These are phyloP conservation scores for Canis aureus DNA, from an alignment of 2,113 vertebrate species.

Conservation along the genomic window DNA sequence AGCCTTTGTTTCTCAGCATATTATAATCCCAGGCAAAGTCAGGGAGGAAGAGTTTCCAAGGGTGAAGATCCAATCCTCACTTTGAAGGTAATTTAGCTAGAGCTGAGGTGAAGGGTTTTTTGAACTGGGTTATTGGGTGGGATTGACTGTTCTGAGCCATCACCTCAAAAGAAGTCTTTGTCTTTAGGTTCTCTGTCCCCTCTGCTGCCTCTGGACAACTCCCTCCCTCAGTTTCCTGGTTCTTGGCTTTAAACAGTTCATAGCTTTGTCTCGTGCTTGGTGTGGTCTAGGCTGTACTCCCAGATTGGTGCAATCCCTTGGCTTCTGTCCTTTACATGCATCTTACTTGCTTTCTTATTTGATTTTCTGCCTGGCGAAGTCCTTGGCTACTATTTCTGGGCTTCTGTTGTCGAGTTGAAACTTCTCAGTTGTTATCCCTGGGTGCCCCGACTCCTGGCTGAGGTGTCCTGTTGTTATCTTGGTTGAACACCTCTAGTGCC, in stretches of 20 bases:
- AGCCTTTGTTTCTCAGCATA: background rate
- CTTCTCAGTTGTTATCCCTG: background rate
- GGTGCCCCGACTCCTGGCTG: background rate
- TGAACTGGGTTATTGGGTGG: background rate
- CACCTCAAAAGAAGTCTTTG: background rate
- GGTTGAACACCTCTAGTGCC: background rate
- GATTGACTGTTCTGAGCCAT: background rate
- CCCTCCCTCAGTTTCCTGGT: background rate
- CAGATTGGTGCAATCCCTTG: background rate
- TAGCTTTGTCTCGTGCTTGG: background rate
- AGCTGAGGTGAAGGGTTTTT: background rate
- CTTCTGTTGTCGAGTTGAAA: background rate
- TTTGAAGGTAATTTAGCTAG: background rate
- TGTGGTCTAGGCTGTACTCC: background rate
- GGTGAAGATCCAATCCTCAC: background rate
- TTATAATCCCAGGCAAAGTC: background rate
- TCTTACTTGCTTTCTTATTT: background rate
- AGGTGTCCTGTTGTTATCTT: background rate
- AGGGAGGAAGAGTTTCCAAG: background rate
- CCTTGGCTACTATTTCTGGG: background rate
- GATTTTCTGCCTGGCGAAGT: background rate
- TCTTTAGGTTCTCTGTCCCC: background rate
- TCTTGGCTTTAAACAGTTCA: background rate
- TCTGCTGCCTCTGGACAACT: background rate
- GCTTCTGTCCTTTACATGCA: background rate